Evolutionary conservation across 2,888 invertebrate species (phyloP), one percentile per base, ranked within the genome.

Genomic region (Acanthosoma haemorrhoidale): DNA sequence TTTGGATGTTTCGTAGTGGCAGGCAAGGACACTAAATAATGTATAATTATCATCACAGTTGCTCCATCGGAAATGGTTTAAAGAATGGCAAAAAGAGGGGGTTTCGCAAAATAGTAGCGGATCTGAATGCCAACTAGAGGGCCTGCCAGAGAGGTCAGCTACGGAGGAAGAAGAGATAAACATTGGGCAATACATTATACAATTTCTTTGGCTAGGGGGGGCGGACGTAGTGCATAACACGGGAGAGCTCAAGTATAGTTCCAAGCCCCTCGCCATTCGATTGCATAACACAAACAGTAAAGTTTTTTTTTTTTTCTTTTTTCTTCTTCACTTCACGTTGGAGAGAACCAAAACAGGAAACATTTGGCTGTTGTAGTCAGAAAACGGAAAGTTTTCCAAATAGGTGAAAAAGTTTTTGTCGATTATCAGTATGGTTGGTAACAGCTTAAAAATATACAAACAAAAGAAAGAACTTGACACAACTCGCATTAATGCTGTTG

Each of bases 171-270:
- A 64, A 41, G 64, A 64, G 41, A 41, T 64, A 64, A 64, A 64
- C 39, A 64, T 64, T 64, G 41, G 41, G 64, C 29, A 64, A 64
- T 41, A 25, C 29, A 38, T 64, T 64, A 64, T 64, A 64, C 64
- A 64, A 64, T 64, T 64, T 41, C 25, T 64, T 41, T 64, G 64
- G 64, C 64, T 41, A 29, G 64, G 31, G 64, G 64, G 16, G 31
- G 39, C 41, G 39, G 64, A 39, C 64, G 18, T 64, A 39, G 39
- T 36, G 64, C 64, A 64, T 64, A 64, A 64, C 64, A 41, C 6
- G 13, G 21, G 61, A 39, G n/a, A 38, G 64, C 39, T 64, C 64
- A 64, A 41, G 64, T 31, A 31, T 21, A 31, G 31, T 31, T 41
- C 29, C 41, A 64, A 41, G 15, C 64, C 39, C 18, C 39, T 39